Base-by-base conservation (phyloP, 2,113 vertebrate genomes). In the Melanerpes aurifrons region DNA sequence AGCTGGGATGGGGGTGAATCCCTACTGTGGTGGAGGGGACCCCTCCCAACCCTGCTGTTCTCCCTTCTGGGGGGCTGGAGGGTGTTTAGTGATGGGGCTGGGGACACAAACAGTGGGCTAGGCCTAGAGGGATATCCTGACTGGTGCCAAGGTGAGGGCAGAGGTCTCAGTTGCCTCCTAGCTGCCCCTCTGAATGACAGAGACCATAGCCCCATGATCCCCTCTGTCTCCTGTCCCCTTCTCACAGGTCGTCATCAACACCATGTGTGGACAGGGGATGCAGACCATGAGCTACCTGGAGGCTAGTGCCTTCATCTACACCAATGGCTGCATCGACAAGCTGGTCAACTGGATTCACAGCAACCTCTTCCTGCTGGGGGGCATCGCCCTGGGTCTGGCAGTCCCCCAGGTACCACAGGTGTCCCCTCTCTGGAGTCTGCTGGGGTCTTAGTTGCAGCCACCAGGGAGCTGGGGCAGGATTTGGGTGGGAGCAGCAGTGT, bases 331-430 rank as follows among this genome's bases (percentile, higher is more conserved):
- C 97, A 99, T 99, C 16, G 99, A 99, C 97, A 98, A 97, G 82
- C 86, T 99, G 87, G 99, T 98, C 71, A 98, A 99, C 97, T 99
- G 98, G 99, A 98, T 98, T 95, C 99, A 99, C 94, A 98, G 98
- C 91, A 99, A 99, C 97, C 97, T 99, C 62, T 98, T 99, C 95
- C 91, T 99, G 37, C 96, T 99, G 57, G 99, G 99, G 29, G 98
- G 98, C 37, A 87, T 99, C 26, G 97, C 99, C 1, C 96, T 99
- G 92, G 98, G 98, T 47, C 95, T 99, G 82, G 98, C 99, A 8
- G 97, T 99, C 77, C 99, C 99, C 40, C 99, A 99, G 99, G 99
- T 98, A 97, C 12, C 9, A 3, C 13, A 16, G 68, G 7, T 16
- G 67, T 25, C 21, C 28, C 12, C 7, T 0, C 15, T 10, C 4